Conservation (phyloP, 2,888 invertebrate species). For the Apocheima hispidaria region DNA sequence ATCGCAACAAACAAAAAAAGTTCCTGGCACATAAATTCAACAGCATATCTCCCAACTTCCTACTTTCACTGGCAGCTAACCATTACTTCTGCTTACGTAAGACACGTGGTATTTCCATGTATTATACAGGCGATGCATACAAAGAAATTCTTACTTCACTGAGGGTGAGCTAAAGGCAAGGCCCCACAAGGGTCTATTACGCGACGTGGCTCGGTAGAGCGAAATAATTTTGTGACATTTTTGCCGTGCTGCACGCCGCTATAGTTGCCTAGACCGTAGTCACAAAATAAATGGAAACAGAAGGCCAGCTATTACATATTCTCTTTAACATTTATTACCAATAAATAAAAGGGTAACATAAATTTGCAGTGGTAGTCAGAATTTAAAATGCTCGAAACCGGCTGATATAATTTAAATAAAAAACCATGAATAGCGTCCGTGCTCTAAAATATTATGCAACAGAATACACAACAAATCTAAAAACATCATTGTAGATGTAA, state of each 20-base stretch:
- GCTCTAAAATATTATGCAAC: no score
- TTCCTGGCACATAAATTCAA: slow-evolving; percentile 31
- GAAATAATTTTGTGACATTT: not conserved
- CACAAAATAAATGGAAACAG: no score
- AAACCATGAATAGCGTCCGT: no score
- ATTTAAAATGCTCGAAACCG: no score
- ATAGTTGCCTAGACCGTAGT: no score
- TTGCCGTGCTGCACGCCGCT: not conserved
- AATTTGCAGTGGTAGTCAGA: no score
- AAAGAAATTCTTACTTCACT: slow-evolving; percentile 52
- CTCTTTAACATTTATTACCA: no score
- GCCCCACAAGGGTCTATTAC: not conserved
- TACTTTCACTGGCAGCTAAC: slow-evolving; percentile 24
- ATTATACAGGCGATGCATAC: slow-evolving; percentile 24
- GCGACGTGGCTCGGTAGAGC: not conserved
- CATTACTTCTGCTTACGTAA: slow-evolving; percentile 35
- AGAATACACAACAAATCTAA: no score
- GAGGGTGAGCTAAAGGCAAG: slow-evolving; percentile 25
- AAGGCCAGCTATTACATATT: no score
- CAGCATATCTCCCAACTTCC: slow-evolving; percentile 43
- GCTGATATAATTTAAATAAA: no score
- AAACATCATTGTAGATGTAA: no score
- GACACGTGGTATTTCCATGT: slow-evolving; percentile 32
- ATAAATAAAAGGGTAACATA: no score
- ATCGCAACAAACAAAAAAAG: not conserved